These are phyloP conservation scores for Synchiropus splendidus DNA, from an alignment of 2,113 vertebrate genomes.

Conservation along the genomic window DNA sequence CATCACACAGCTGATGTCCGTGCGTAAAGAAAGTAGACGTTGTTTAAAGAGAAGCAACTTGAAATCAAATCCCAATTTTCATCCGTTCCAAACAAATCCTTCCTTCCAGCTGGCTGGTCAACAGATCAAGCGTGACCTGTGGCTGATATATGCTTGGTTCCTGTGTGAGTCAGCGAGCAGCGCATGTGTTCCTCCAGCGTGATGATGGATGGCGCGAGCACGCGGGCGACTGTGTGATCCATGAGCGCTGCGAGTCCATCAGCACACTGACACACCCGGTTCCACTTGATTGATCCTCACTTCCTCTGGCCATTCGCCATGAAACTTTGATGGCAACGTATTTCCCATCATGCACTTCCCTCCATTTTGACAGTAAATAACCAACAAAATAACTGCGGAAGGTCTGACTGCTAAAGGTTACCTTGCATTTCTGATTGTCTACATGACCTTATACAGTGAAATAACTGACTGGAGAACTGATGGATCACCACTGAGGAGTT, in stretches of 20 bases:
- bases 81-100: too few relatives aligned
- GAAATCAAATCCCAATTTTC: too few relatives aligned
- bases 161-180: slow-evolving; percentile 8
- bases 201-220: slow-evolving; percentile 38
- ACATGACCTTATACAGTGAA: too few relatives aligned
- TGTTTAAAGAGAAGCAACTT: too few relatives aligned
- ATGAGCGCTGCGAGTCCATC: slow-evolving; percentile 36
- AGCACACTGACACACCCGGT: slow-evolving; percentile 15
- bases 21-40: too few relatives aligned
- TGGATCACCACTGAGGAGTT: too few relatives aligned
- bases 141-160: background rate
- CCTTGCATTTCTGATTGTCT: too few relatives aligned
- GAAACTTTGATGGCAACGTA: slow-evolving; percentile 9
- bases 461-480: too few relatives aligned
- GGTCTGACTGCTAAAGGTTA: background rate
- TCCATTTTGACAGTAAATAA: slow-evolving; percentile 1
- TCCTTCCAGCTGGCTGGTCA: background rate
- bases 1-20: too few relatives aligned
- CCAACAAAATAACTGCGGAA: background rate
- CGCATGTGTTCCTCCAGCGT: slow-evolving; percentile 16
- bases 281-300: slow-evolving; percentile 36
- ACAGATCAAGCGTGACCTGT: background rate
- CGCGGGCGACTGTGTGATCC: slow-evolving; percentile 31
- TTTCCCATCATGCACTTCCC: slow-evolving; percentile 21
- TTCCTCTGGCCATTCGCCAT: slow-evolving; percentile 30